Base-by-base conservation (phyloP, 1,140 invertebrate species). In the Schmidtea mediterranea region DNA sequence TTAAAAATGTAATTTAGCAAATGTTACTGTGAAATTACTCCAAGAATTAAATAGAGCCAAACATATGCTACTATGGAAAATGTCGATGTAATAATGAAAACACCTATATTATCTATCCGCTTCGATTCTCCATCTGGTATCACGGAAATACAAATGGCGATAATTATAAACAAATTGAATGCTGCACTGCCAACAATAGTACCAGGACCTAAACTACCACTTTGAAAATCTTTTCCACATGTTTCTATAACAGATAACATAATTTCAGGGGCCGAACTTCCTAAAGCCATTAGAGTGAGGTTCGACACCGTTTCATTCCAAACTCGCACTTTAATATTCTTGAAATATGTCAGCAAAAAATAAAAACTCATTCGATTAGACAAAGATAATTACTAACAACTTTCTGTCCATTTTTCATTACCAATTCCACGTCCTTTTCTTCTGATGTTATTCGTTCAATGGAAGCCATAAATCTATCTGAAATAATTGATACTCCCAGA, bases 401-500 rank as follows among this genome's bases (percentile, higher is more conserved):
- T 21, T 24, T 24, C 8, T 24, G 10, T 6, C 15, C 21, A 15
- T 45, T 45, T 22, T 45, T 21, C 10, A 19, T 45, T 8, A 19
- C 15, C 8, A 45, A 15, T 21, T 45, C 21, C 9, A 45, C 19
- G 22, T 12, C 12, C 5, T 21, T 16, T 24, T 45, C 21, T 21
- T 15, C 21, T 2, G 43, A 45, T 2, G 74, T 76, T 51, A 76
- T 76, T 52, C 69, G 71, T 58, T 75, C 74, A 49, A 76, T 75
- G 48, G 73, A 61, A 32, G 70, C 68, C 73, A 75, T 74, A 56
- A 75, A 74, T 52, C 70, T 61, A 55, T 72, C 71, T 32, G 71
- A 69, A 6, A 75, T 67, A 52, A 76, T 75, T 46, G 74, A 68
- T 3, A 75, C 57, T n/a, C 65, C 68, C 41, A 69, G 52, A 50